A percentile compares a stretch with the other conserved stretches of the same genome.
These are phyloP conservation scores for Onychomys arenicola DNA, from an alignment of 2,797 vertebrate species.

Conservation along the genomic window DNA sequence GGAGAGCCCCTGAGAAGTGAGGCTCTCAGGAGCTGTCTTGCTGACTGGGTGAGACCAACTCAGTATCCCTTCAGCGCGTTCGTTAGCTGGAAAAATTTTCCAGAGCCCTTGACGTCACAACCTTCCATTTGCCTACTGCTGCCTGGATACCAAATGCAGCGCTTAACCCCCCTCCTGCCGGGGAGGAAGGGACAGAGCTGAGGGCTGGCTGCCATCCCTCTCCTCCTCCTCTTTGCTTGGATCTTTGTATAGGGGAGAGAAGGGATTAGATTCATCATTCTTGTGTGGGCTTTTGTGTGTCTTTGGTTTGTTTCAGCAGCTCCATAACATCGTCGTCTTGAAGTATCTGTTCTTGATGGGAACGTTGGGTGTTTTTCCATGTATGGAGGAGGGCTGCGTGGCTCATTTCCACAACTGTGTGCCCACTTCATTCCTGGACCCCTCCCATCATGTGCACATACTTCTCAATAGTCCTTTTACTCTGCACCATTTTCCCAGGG, in stretches of 20 bases:
- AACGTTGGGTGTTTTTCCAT: not conserved
- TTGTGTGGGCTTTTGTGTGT: not conserved
- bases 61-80: constrained; percentile 85
- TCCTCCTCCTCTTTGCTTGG: not conserved
- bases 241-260: not conserved
- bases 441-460: not conserved
- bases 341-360: not conserved
- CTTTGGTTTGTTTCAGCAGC: constrained; percentile 2
- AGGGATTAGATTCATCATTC: not conserved
- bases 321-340: not conserved
- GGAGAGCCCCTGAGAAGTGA: not conserved
- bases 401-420: not conserved
- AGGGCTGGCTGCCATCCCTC: not conserved
- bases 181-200: not conserved
- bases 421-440: too few species aligned
- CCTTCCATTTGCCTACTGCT: constrained; percentile 88
- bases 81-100: constrained; percentile 90
- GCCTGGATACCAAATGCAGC: constrained; percentile 89
- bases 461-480: not conserved
- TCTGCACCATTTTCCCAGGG: not conserved
- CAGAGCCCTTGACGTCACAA: constrained; percentile 89
- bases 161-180: constrained; percentile 86
- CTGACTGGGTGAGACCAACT: constrained; percentile 83
- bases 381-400: not conserved
- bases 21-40: constrained; percentile 37